Conservation (phyloP, 2,113 vertebrate genomes). For the Hoplias malabaricus region DNA sequence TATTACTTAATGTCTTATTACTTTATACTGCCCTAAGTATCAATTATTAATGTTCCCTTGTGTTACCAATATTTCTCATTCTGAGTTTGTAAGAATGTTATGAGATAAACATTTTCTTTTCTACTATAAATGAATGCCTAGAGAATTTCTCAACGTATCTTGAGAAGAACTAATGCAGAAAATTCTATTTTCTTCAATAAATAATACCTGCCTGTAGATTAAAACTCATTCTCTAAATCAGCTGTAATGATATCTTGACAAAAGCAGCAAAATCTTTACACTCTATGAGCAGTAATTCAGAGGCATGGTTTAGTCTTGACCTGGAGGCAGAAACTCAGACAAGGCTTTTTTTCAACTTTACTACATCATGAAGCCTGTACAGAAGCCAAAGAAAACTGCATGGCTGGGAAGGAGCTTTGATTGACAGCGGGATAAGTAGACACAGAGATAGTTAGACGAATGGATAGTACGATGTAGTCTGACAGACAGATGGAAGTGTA, state of each 20-base stretch:
- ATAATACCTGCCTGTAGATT: too few species aligned
- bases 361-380: constrained; percentile 48
- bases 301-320: too few species aligned
- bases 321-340: neutral
- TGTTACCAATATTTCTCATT: too few species aligned
- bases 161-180: too few species aligned
- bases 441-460: constrained; percentile 78
- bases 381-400: constrained; percentile 42
- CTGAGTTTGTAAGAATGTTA: too few species aligned
- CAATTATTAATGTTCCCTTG: too few species aligned
- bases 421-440: constrained; percentile 73
- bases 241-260: neutral
- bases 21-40: too few species aligned
- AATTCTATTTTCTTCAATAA: too few species aligned
- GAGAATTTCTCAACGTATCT: too few species aligned
- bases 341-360: neutral
- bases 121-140: too few species aligned
- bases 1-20: too few species aligned
- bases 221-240: neutral
- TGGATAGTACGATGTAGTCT: constrained; percentile 76
- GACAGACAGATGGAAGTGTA: constrained; percentile 79
- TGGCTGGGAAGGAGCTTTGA: constrained; percentile 54
- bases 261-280: neutral
- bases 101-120: too few species aligned
- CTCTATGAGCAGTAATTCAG: neutral